phyloP scores from a whole-genome alignment of 1,140 invertebrate species.

The Halyomorpha halys region DNA sequence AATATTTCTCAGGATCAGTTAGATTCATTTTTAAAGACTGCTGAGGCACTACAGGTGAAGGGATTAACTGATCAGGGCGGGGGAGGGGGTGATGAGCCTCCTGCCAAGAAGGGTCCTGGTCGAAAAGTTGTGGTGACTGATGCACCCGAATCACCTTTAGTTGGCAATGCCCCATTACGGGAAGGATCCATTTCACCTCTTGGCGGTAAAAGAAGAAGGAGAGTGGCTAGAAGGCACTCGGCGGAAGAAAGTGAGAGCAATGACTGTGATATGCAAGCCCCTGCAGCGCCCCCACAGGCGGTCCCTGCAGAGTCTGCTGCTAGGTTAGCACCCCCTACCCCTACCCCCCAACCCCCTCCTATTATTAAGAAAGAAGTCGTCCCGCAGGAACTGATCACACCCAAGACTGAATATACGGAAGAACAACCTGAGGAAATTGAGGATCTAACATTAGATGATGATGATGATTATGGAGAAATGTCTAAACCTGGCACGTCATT shows the following conservation, averaged over 20 bases:
- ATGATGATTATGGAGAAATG: slow-evolving; percentile 25
- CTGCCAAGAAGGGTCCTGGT: background rate
- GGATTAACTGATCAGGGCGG: slow-evolving; percentile 67
- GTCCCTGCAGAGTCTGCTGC: slow-evolving; percentile 9
- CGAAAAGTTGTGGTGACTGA: slow-evolving; percentile 15
- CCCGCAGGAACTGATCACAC: slow-evolving; percentile 18
- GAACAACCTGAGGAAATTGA: slow-evolving; percentile 23
- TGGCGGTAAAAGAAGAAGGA: slow-evolving; percentile 3
- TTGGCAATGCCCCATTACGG: slow-evolving; percentile 23
- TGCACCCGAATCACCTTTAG: slow-evolving; percentile 23
- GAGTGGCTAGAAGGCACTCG: slow-evolving; percentile 4
- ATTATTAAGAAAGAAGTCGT: slow-evolving; percentile 22
- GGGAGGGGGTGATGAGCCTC: slow-evolving; percentile 24
- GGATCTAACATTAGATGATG: slow-evolving; percentile 25
- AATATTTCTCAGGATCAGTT: slow-evolving; percentile 87
- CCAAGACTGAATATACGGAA: slow-evolving; percentile 23
- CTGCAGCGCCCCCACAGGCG: slow-evolving; percentile 1
- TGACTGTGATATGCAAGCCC: slow-evolving; percentile 24
- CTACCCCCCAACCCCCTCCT: slow-evolving; percentile 5
- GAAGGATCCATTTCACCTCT: slow-evolving; percentile 23
- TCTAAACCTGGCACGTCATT: slow-evolving; percentile 25
- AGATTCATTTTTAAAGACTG: slow-evolving; percentile 77
- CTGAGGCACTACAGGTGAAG: slow-evolving; percentile 83
- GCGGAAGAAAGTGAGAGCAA: slow-evolving; percentile 19
- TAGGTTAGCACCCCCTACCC: slow-evolving; percentile 4